Percentiles rank a stretch among this genome's conserved stretches.
Conservation (phyloP, 2,888 invertebrate species). For the Lumbricus terrestris region DNA sequence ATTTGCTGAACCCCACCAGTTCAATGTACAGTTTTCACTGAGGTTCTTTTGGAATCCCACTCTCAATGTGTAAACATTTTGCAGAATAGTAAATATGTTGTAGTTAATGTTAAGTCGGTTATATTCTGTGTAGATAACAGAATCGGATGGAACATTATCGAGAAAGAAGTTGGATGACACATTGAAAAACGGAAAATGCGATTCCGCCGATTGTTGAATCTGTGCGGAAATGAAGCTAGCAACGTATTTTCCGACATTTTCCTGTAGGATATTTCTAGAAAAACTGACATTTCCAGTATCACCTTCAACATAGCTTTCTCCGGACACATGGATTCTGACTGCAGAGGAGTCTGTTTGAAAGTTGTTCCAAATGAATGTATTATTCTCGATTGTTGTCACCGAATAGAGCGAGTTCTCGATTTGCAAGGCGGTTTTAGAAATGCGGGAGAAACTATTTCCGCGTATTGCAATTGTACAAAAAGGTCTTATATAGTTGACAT, state of each 20-base stretch:
- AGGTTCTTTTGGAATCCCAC: neutral
- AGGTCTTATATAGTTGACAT: too few species aligned
- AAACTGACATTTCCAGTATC: neutral
- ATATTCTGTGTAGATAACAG: constrained; percentile 8
- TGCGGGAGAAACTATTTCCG: too few species aligned
- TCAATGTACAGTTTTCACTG: constrained; percentile 23
- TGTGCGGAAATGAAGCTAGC: neutral
- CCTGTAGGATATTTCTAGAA: constrained; percentile 8
- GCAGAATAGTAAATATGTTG: constrained; percentile 24
- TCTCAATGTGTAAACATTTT: neutral
- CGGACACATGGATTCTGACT: too few species aligned
- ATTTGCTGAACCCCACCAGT: constrained; percentile 25
- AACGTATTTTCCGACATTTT: constrained; percentile 18
- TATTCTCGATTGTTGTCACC: too few species aligned
- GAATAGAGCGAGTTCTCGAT: too few species aligned
- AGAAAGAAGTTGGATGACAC: constrained; percentile 20
- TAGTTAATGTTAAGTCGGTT: constrained; percentile 4
- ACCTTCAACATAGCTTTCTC: too few species aligned
- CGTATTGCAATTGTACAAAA: too few species aligned
- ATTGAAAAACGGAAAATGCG: neutral
- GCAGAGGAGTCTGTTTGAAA: too few species aligned
- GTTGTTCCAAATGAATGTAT: too few species aligned
- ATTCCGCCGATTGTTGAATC: neutral
- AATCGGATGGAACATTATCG: constrained; percentile 14
- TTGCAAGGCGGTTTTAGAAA: too few species aligned